Percentiles rank a stretch among this genome's conserved stretches.
These are phyloP conservation scores for Platycnemis pennipes DNA, from an alignment of 2,888 invertebrate genomes.

Conservation along the genomic window DNA sequence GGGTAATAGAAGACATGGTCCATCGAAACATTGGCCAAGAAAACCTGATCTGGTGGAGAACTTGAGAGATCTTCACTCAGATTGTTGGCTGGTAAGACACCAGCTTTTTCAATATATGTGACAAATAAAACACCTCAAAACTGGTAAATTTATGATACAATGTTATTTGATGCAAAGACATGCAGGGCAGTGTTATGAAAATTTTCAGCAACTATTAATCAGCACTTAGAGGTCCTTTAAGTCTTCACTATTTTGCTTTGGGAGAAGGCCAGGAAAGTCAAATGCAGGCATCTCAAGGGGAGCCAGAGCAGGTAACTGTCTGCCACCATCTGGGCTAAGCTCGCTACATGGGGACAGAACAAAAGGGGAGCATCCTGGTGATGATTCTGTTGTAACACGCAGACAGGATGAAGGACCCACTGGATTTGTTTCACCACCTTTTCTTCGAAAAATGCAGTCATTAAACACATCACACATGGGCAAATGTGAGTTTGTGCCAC, in stretches of 20 bases:
- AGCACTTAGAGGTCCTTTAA: neutral
- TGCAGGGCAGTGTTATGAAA: slow-evolving; percentile 47
- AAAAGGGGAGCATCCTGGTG: slow-evolving; percentile 74
- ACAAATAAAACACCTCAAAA: slow-evolving; percentile 40
- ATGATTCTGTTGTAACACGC: slow-evolving; percentile 72
- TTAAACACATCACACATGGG: slow-evolving; percentile 41
- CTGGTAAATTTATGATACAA: neutral
- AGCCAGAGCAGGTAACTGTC: slow-evolving; percentile 80
- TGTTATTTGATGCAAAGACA: neutral
- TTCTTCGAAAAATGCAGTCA: slow-evolving; percentile 48
- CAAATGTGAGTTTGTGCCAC: slow-evolving; percentile 55
- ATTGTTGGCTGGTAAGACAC: no score
- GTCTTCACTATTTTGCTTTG: slow-evolving; percentile 50
- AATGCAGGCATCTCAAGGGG: slow-evolving; percentile 85
- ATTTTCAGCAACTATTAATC: neutral
- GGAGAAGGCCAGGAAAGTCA: slow-evolving; percentile 78
- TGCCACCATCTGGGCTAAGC: slow-evolving; percentile 72
- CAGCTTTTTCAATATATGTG: no score
- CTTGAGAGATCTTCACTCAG: no score
- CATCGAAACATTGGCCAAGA: no score
- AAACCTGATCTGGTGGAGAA: no score
- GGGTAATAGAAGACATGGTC: no score
- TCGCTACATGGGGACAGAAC: slow-evolving; percentile 76
- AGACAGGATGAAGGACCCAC: slow-evolving; percentile 71
- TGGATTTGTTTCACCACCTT: slow-evolving; percentile 9